These are phyloP conservation scores for Chiroxiphia lanceolata DNA, from an alignment of 2,797 vertebrate genomes.

Conservation along the genomic window DNA sequence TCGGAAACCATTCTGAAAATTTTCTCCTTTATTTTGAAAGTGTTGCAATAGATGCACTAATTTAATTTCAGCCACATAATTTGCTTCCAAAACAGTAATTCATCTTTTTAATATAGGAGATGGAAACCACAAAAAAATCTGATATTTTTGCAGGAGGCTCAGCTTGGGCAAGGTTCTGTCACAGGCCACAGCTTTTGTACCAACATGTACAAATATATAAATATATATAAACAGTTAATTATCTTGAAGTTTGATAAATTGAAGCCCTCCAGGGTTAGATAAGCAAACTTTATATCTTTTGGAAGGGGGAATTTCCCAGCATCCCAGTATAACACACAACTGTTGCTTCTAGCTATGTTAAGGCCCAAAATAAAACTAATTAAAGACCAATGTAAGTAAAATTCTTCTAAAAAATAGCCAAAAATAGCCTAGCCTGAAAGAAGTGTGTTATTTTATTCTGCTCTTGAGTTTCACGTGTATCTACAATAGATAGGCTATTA, in stretches of 20 bases:
- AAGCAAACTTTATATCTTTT: slow-evolving; percentile 40
- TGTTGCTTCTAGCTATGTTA: slow-evolving; percentile 46
- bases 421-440: neutral
- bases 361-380: slow-evolving; percentile 27
- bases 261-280: slow-evolving; percentile 44
- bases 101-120: neutral
- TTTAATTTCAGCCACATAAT: neutral
- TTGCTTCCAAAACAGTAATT: neutral
- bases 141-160: neutral
- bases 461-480: neutral
- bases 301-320: slow-evolving; percentile 43
- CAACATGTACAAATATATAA: neutral
- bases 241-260: slow-evolving; percentile 39
- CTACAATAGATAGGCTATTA: neutral
- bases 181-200: slow-evolving; percentile 15
- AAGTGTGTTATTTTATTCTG: neutral
- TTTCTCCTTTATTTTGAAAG: neutral
- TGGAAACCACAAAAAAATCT: slow-evolving; percentile 9
- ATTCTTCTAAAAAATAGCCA: neutral
- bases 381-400: neutral
- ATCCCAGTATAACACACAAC: neutral
- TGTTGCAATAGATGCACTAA: neutral
- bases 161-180: neutral
- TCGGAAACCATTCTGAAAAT: neutral
- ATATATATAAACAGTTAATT: slow-evolving; percentile 29